phyloP scores from a whole-genome alignment of 2,113 vertebrate species.

The Psittacula cyanocephala region DNA sequence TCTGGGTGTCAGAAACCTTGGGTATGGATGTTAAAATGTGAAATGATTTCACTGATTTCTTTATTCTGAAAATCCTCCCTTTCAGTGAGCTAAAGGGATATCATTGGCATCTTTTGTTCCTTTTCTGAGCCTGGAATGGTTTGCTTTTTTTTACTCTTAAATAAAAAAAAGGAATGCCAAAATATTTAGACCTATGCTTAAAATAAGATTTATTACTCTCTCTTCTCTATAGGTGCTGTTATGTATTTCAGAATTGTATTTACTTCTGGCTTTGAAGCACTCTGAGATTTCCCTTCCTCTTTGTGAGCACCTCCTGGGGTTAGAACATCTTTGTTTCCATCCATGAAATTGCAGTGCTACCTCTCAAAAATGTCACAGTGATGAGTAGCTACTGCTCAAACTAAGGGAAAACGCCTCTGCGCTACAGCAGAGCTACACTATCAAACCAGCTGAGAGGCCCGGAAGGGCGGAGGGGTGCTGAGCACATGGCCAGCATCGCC shows the following conservation, averaged over 20 bases:
- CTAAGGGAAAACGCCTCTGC: not conserved
- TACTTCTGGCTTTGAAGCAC: not conserved
- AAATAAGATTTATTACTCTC: not conserved
- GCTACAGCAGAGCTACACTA: not conserved
- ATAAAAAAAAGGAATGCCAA: not conserved
- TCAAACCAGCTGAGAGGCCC: not conserved
- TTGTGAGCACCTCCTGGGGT: not conserved
- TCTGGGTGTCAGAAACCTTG: constrained; percentile 5
- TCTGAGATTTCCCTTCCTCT: not conserved
- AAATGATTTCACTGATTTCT: constrained; percentile 25
- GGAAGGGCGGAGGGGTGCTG: not conserved
- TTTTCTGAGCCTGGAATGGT: not conserved
- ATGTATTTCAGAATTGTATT: not conserved
- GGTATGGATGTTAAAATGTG: not conserved
- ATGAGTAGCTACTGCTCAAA: not conserved
- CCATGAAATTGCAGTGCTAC: not conserved
- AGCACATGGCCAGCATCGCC: not conserved
- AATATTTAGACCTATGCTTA: not conserved
- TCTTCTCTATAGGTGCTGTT: not conserved
- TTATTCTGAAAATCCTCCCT: constrained; percentile 21
- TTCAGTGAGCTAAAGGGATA: not conserved
- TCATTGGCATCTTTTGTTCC: not conserved
- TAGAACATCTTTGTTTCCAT: not conserved
- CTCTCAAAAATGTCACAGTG: not conserved
- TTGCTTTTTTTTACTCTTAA: not conserved